Evolutionary conservation across 2,797 vertebrate species (phyloP), one percentile per base, ranked within the genome.

Genomic region (Nannoperca australis): DNA sequence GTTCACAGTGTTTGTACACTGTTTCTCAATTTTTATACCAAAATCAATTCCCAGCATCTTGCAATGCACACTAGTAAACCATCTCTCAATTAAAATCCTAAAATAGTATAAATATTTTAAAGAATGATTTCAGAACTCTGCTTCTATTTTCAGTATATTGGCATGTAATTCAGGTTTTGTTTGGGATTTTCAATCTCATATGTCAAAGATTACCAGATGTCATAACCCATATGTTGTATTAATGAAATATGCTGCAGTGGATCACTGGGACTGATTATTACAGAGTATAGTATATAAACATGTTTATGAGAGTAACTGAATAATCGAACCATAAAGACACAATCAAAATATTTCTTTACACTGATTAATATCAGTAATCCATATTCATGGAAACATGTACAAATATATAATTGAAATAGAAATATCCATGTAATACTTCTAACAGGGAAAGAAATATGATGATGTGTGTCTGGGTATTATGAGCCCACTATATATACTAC

Each of bases 131-230:
- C 20, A 61, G 15, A 76, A 27, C 32, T 27, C 2, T 47, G 32
- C 14, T 15, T 15, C 5, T 8, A 6, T 36, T 69, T 59, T 11
- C 0, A 32, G 5, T 45, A 32, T 11, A 47, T 5, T 30, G 1
- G 18, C 38, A 27, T 22, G 15, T 55, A 27, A 66, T 36, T 63
- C 6, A 14, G 15, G 45, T 45, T 58, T 67, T 38, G 2, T 42
- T 64, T 38, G 3, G 15, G 27, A 68, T 62, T 53, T 73, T 55
- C 45, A 63, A 32, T 47, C 8, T n/a, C 3, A 27, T 17, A 9
- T 32, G 38, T 65, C 66, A 42, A 69, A 81, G 32, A 51, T 70
- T 49, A 70, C 55, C 59, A 81, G 55, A 70, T 45, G 61, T 76
- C 34, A 44, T 6, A 65, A 24, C 2, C 18, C 65, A 76, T 38